phyloP scores from a whole-genome alignment of 1,140 invertebrate species.

The Diorhabda elongata region DNA sequence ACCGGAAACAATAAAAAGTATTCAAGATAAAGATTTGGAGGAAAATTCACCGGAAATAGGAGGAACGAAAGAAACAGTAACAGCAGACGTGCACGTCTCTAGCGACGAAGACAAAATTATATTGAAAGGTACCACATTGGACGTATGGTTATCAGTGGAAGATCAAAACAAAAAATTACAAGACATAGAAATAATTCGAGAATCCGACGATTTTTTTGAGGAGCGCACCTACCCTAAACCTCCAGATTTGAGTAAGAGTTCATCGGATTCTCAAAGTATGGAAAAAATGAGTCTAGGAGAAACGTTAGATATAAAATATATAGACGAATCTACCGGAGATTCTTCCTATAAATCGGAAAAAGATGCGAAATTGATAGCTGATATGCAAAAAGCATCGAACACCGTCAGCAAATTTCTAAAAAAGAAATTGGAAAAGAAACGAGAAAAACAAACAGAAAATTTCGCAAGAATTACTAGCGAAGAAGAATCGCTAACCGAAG shows the following conservation, averaged over 20 bases:
- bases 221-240: slow-evolving; percentile 36
- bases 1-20: slow-evolving; percentile 55
- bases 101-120: slow-evolving; percentile 37
- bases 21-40: slow-evolving; percentile 35
- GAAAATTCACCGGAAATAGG: slow-evolving; percentile 35
- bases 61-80: slow-evolving; percentile 50
- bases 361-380: slow-evolving; percentile 41
- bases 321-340: slow-evolving; percentile 44
- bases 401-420: slow-evolving; percentile 40
- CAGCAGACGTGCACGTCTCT: slow-evolving; percentile 42
- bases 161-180: slow-evolving; percentile 44
- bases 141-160: slow-evolving; percentile 48
- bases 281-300: slow-evolving; percentile 45
- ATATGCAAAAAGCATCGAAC: slow-evolving; percentile 42
- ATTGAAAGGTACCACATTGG: slow-evolving; percentile 48
- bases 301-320: slow-evolving; percentile 46
- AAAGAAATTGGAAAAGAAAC: slow-evolving; percentile 43
- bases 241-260: slow-evolving; percentile 41
- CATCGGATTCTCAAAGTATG: slow-evolving; percentile 43
- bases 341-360: slow-evolving; percentile 45
- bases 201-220: slow-evolving; percentile 48
- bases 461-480: slow-evolving; percentile 55
- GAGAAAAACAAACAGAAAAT: slow-evolving; percentile 47
- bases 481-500: slow-evolving; percentile 61
- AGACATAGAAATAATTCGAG: slow-evolving; percentile 43